Evolutionary conservation across 2,888 invertebrate genomes (phyloP).

Genomic region (Lasioglossum zephyrum): DNA sequence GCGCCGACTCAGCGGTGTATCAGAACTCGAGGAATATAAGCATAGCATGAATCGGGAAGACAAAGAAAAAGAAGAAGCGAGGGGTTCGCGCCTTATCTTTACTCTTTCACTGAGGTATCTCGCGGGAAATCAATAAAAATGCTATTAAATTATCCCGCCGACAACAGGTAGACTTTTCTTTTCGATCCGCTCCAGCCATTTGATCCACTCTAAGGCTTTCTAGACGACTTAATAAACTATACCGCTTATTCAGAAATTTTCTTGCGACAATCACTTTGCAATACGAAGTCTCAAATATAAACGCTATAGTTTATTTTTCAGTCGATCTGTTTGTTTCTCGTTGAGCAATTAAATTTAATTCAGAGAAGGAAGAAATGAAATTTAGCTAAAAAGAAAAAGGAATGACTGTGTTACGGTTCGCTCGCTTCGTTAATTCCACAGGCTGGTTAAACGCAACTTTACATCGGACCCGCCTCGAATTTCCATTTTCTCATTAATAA

Average conservation of each 20-base stretch:
- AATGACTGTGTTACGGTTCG: constrained; percentile 21
- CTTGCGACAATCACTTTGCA: not conserved
- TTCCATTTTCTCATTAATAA: constrained; percentile 62
- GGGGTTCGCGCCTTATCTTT: constrained; percentile 29
- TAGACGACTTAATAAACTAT: not conserved
- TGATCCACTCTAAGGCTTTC: not conserved
- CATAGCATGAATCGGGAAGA: constrained; percentile 4
- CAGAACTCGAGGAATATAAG: not conserved
- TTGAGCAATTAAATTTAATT: constrained; percentile 54
- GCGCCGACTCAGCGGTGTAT: not conserved
- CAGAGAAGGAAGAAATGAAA: constrained; percentile 15
- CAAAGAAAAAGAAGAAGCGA: constrained; percentile 1
- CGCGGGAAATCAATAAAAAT: constrained; percentile 50
- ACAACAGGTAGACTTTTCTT: constrained; percentile 1
- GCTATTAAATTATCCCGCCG: constrained; percentile 38
- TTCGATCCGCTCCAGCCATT: not conserved
- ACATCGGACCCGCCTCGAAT: constrained; percentile 35
- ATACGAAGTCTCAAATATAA: not conserved
- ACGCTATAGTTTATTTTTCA: not conserved
- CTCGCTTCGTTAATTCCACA: constrained; percentile 54
- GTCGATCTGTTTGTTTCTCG: not conserved
- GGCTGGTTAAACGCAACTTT: constrained; percentile 58
- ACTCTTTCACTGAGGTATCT: not conserved
- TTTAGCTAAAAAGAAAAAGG: constrained; percentile 11
- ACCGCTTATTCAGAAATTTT: not conserved